Evolutionary conservation across 2,888 invertebrate species (phyloP).

Genomic region (Mimas tiliae): DNA sequence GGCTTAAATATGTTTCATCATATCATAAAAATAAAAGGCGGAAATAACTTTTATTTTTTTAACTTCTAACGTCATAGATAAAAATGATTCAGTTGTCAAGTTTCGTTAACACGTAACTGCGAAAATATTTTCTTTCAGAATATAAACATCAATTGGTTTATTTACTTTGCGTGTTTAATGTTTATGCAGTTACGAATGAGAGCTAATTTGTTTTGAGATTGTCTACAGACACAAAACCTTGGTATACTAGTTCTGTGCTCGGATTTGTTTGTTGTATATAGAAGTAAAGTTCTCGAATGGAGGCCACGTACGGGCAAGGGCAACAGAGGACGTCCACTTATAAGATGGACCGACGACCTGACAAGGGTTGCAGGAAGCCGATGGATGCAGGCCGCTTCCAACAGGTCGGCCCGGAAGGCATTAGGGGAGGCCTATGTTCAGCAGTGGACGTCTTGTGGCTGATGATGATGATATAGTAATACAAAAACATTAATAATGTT

Average conservation of each 20-base stretch:
- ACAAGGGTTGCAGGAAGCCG: not conserved
- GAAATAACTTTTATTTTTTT: not conserved
- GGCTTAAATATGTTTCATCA: too few species aligned
- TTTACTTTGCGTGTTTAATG: conserved; percentile 36
- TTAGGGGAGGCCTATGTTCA: too few species aligned
- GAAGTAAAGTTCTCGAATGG: too few species aligned
- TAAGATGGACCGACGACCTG: not conserved
- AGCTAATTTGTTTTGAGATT: conserved; percentile 45
- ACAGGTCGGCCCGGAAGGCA: too few species aligned
- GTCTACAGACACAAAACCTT: conserved; percentile 23
- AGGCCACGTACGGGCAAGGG: too few species aligned
- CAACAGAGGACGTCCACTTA: too few species aligned
- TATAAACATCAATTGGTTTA: conserved; percentile 31
- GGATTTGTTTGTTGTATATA: not conserved
- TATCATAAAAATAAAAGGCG: too few species aligned
- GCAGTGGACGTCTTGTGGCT: too few species aligned
- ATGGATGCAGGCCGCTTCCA: too few species aligned
- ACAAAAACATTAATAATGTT: too few species aligned
- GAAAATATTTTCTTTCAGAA: conserved; percentile 1
- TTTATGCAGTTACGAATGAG: conserved; percentile 33
- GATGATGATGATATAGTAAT: too few species aligned
- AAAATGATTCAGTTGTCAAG: not conserved
- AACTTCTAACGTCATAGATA: not conserved
- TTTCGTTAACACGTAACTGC: not conserved
- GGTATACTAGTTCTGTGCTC: conserved; percentile 2